Base-by-base conservation (phyloP, 2,113 vertebrate species). In the Rallus limicola region DNA sequence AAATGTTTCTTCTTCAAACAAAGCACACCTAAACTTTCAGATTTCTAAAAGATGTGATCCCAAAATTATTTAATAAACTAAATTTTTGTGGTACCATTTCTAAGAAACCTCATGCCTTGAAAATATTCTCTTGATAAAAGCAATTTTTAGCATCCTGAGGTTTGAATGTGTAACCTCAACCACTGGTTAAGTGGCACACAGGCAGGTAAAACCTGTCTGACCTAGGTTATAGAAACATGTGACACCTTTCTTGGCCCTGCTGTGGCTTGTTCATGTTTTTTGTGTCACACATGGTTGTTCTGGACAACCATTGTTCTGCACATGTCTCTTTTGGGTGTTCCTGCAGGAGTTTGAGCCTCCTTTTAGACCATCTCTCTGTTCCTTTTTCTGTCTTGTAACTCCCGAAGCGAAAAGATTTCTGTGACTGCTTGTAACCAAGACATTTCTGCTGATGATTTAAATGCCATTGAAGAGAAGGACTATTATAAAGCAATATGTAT, bases 401-500 rank as follows among this genome's bases (percentile, higher is more conserved):
- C 68, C 40, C 26, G 24, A 67, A 42, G 21, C 3, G 2, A 92
- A 93, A 93, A 93, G 42, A 68, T 4, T 26, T 62, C 52, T 36
- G 26, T 68, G 56, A 67, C 31, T 85, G 50, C 67, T 90, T 83
- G 36, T 70, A 91, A 36, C 42, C 42, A 86, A 82, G 50, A 48
- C 17, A 82, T 95, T n/a, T 93, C 33, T 94, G 70, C 50, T 79
- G 53, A 60, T 78, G 23, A 96, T 92, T 87, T 78, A 40, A 40
- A 77, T 72, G 53, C 64, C 71, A 52, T 65, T 91, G 83, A 93
- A 76, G 59, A 92, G 55, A 80, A 85, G 42, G 46, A 77, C 67
- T 93, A 72, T 95, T 95, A 86, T 68, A 94, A 95, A 96, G 78
- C 86, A 89, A 60, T 89, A 83, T 33, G 38, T 68, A 42, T 56